Evolutionary conservation across 2,797 vertebrate genomes (phyloP).

Genomic region (Poeciliopsis turneri): DNA sequence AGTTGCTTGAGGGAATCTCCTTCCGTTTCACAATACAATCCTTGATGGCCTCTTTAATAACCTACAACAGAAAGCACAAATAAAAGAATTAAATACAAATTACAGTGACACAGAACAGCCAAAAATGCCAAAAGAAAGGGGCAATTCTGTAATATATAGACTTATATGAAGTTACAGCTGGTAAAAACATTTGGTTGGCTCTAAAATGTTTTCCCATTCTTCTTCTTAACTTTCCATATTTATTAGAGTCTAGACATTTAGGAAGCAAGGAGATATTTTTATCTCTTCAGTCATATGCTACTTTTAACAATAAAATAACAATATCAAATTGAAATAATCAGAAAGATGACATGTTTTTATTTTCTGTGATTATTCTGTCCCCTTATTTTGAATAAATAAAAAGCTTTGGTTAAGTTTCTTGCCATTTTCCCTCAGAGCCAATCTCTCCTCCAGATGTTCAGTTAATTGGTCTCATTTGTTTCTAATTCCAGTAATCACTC

Average conservation of each 20-base stretch:
- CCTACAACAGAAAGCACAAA: slow-evolving; percentile 70
- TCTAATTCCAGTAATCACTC: not conserved
- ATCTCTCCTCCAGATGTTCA: not conserved
- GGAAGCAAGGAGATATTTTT: not conserved
- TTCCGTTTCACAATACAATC: slow-evolving; percentile 90
- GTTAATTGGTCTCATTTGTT: not conserved
- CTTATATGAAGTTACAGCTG: not conserved
- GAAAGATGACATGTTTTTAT: not conserved
- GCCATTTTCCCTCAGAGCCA: not conserved
- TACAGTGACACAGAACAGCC: not conserved
- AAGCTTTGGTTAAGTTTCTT: not conserved
- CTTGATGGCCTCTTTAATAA: slow-evolving; percentile 91
- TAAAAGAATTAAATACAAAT: not conserved
- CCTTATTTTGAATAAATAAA: not conserved
- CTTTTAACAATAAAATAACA: not conserved
- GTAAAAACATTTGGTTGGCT: not conserved
- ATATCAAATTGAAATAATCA: not conserved
- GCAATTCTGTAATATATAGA: not conserved
- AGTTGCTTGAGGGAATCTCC: slow-evolving; percentile 85
- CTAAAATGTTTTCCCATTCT: not conserved
- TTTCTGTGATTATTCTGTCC: not conserved
- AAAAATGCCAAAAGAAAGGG: not conserved
- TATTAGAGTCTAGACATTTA: not conserved
- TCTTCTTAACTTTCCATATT: not conserved
- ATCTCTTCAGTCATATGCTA: not conserved